Conservation (phyloP, 2,797 vertebrate genomes). For the Poecile montanus region DNA sequence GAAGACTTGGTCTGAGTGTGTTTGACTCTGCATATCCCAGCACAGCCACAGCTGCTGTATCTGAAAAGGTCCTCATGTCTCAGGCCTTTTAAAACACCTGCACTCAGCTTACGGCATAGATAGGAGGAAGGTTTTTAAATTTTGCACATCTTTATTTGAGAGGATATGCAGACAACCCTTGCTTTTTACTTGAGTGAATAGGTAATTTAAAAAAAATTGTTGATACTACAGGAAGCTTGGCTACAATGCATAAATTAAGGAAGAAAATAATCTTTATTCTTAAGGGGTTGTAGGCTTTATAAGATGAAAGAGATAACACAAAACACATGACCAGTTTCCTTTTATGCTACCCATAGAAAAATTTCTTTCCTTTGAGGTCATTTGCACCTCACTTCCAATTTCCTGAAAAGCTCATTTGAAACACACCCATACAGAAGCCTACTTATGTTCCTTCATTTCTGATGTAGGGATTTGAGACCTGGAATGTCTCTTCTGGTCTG, state of each 20-base stretch:
- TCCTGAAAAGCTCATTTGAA: conserved; percentile 51
- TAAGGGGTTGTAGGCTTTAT: not conserved
- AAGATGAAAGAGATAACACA: conserved; percentile 22
- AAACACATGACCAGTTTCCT: conserved; percentile 4
- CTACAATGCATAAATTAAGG: not conserved
- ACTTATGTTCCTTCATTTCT: conserved; percentile 28
- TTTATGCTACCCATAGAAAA: not conserved
- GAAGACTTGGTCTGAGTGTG: not conserved
- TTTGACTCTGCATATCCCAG: not conserved
- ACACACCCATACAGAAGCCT: not conserved
- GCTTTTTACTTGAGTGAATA: not conserved
- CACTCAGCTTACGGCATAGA: not conserved
- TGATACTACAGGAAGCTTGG: not conserved
- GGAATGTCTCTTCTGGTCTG: conserved; percentile 6
- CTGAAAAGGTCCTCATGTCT: not conserved
- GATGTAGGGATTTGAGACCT: not conserved
- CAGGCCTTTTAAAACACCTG: not conserved
- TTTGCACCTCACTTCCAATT: conserved; percentile 49
- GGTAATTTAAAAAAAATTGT: not conserved
- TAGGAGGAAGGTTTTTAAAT: not conserved
- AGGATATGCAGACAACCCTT: not conserved
- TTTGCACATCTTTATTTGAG: not conserved
- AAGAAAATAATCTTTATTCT: conserved; percentile 26
- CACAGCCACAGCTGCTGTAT: not conserved
- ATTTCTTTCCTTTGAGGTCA: conserved; percentile 34